These are phyloP conservation scores for Solenopsis fugax DNA, from an alignment of 1,140 invertebrate species.

Conservation along the genomic window DNA sequence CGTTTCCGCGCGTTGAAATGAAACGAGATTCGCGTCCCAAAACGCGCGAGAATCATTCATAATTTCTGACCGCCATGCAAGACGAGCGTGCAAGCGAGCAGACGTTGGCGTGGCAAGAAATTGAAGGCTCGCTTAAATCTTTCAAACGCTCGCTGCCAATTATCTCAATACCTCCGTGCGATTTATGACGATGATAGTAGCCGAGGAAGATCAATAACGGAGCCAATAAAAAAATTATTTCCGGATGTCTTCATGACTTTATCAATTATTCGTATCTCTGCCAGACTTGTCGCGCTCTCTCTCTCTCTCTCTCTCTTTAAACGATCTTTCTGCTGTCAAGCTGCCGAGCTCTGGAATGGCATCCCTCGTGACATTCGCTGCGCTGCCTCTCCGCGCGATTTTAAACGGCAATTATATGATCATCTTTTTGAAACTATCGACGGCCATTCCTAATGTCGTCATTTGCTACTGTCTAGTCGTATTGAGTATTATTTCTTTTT, in stretches of 20 bases:
- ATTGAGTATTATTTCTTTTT: too few species aligned
- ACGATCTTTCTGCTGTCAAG: too few species aligned
- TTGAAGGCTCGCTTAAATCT: conserved; percentile 34
- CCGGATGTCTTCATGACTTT: neutral
- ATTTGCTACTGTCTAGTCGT: too few species aligned
- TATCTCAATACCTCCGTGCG: too few species aligned
- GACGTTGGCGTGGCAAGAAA: conserved; percentile 9
- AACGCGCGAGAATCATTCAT: conserved; percentile 37
- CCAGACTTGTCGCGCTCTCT: too few species aligned
- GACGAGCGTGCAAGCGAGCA: neutral
- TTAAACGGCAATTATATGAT: too few species aligned
- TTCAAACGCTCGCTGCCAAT: neutral
- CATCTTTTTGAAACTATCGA: too few species aligned
- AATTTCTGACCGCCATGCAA: conserved; percentile 33
- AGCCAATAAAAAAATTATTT: neutral
- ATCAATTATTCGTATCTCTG: neutral
- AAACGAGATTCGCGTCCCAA: conserved; percentile 56
- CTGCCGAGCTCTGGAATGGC: too few species aligned
- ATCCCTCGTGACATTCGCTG: too few species aligned
- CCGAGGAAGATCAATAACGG: neutral
- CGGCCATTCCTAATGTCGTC: too few species aligned
- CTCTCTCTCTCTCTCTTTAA: too few species aligned
- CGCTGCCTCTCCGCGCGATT: too few species aligned
- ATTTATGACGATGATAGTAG: neutral
- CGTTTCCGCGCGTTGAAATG: conserved; percentile 15